A percentile compares a stretch with the other conserved stretches of the same genome.
Evolutionary conservation across 1,140 invertebrate species (phyloP).

Genomic region (Mylabris phalerata): DNA sequence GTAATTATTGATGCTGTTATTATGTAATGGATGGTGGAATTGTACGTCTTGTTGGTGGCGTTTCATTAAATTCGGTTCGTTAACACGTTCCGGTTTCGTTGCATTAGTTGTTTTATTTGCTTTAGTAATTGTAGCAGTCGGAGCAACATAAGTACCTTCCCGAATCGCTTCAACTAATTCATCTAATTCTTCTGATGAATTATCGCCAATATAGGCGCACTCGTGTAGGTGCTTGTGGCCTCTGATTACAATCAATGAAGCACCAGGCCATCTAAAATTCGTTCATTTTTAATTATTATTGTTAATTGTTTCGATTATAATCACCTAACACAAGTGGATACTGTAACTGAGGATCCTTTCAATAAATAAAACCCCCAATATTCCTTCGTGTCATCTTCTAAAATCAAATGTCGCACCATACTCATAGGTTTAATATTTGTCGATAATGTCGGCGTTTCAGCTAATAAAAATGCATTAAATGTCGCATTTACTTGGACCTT

Average conservation of each 20-base stretch:
- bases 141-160: constrained; percentile 27
- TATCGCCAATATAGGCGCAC: constrained; percentile 73
- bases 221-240: constrained; percentile 69
- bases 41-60: constrained; percentile 41
- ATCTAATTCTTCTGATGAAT: constrained; percentile 65
- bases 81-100: constrained; percentile 36
- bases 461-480: constrained; percentile 67
- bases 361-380: constrained; percentile 80
- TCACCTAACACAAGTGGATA: constrained; percentile 67
- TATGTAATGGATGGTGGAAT: constrained; percentile 38
- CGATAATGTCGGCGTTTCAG: constrained; percentile 51
- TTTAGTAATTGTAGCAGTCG: neutral
- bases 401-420: constrained; percentile 59
- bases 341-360: constrained; percentile 62
- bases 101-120: constrained; percentile 15
- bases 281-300: neutral
- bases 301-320: neutral
- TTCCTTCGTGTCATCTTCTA: constrained; percentile 76
- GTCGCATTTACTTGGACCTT: constrained; percentile 62
- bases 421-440: constrained; percentile 50
- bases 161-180: constrained; percentile 51
- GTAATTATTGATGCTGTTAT: constrained; percentile 25
- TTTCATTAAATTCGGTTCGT: constrained; percentile 45
- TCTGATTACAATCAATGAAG: constrained; percentile 65
- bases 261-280: constrained; percentile 60